A percentile compares a stretch with the other conserved stretches of the same genome.
Conservation (phyloP, 2,797 vertebrate genomes). For the Acrossocheilus wenchowensis region DNA sequence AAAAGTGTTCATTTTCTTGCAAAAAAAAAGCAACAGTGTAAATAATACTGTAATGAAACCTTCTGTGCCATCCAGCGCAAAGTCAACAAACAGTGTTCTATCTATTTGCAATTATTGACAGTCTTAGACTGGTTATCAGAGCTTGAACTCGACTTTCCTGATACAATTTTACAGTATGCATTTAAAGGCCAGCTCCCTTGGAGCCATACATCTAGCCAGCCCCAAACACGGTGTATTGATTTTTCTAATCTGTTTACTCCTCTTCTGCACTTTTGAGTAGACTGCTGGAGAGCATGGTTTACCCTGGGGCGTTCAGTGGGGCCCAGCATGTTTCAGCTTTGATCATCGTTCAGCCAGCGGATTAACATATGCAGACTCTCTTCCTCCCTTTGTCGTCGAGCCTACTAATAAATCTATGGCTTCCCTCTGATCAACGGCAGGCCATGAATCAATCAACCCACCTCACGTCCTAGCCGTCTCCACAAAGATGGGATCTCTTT, state of each 20-base stretch:
- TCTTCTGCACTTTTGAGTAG: slow-evolving; percentile 73
- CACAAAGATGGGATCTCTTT: slow-evolving; percentile 19
- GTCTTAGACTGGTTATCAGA: slow-evolving; percentile 5
- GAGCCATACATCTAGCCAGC: slow-evolving; percentile 59
- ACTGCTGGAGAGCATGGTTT: slow-evolving; percentile 74
- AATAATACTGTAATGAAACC: slow-evolving; percentile 6
- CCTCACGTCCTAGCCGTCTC: slow-evolving; percentile 5
- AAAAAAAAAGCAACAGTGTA: background rate
- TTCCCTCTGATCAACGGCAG: slow-evolving; percentile 63
- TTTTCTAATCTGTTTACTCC: slow-evolving; percentile 80
- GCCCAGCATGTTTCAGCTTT: slow-evolving; percentile 85
- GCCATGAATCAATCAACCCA: slow-evolving; percentile 65
- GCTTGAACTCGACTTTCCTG: slow-evolving; percentile 36
- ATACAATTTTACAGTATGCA: slow-evolving; percentile 44
- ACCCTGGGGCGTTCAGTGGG: slow-evolving; percentile 87
- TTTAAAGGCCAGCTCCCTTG: slow-evolving; percentile 66
- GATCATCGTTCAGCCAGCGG: slow-evolving; percentile 84
- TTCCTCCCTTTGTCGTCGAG: slow-evolving; percentile 81
- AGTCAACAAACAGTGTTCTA: background rate
- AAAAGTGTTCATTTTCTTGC: background rate
- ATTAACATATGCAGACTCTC: slow-evolving; percentile 85
- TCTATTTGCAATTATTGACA: background rate
- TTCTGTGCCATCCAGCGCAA: background rate
- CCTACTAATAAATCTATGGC: slow-evolving; percentile 80
- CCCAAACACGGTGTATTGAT: slow-evolving; percentile 75